Evolutionary conservation across 2,797 vertebrate genomes (phyloP), one percentile per base, ranked within the genome.

Genomic region (Sebastes cheni): DNA sequence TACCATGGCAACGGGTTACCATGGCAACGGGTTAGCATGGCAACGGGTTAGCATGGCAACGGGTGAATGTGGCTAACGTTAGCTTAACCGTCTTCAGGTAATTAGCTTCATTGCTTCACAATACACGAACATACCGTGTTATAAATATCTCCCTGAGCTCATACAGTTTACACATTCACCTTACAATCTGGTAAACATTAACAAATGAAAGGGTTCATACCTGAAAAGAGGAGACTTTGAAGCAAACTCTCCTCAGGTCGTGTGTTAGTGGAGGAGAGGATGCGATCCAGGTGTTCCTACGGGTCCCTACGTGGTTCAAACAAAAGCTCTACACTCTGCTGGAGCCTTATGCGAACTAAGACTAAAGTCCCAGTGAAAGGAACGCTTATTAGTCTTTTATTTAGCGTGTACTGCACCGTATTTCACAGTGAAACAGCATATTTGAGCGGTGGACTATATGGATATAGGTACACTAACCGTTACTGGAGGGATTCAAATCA

Each of bases 241-340:
- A 50, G 39, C 54, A 23, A 55, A 23, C 54, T 3, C 13, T 55
- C 11, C 22, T 55, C 16, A 20, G 13, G 4, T 42, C 0, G 0
- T 39, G 13, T 42, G 13, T 13, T 2, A 2, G 42, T 8, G 46
- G 46, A 46, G 14, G 16, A 16, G 46, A 8, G 7, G 46, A 50
- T 4, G 7, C 16, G 6, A 12, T 0, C 1, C 16, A 50, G 42
- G 16, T 50, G 42, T 14, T 0, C 0, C 13, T 42, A 14, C 39
- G 13, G 39, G 39, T 42, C 39, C 42, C 13, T 50, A 50, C 0
- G 42, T 2, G 16, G 16, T 18, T 18, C 42, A 46, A 46, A 46
- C 42, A 14, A 6, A 7, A 46, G 42, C 6, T 46, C 42, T 46
- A 46, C 16, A 13, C 13, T 46, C 42, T 46, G 42, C 42, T 18